phyloP scores from a whole-genome alignment of 2,113 vertebrate genomes.

The Hylia prasina region DNA sequence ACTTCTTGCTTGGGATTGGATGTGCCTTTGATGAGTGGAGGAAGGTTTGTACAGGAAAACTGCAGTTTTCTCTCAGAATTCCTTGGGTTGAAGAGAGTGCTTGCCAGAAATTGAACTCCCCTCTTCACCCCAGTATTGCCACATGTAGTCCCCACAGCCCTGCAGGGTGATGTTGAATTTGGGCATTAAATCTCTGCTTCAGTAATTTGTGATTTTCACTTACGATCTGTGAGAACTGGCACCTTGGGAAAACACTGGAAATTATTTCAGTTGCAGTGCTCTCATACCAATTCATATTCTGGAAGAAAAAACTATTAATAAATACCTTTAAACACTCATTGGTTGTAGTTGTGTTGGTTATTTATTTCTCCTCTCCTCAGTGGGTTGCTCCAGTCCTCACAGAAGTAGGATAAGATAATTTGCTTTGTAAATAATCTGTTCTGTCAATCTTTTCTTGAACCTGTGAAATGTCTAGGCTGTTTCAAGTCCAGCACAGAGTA shows the following conservation, averaged over 20 bases:
- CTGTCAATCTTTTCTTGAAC: background rate
- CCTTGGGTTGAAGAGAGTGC: background rate
- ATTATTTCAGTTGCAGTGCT: background rate
- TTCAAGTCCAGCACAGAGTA: background rate
- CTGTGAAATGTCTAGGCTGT: background rate
- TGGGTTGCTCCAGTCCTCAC: background rate
- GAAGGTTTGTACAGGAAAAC: background rate
- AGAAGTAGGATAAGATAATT: background rate
- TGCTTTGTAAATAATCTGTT: background rate
- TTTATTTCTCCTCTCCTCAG: background rate
- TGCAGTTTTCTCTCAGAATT: background rate
- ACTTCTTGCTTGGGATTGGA: background rate
- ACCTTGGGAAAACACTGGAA: background rate
- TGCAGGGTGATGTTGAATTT: background rate
- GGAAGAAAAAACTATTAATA: background rate
- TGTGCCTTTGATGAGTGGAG: background rate
- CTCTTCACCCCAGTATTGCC: rapidly evolving
- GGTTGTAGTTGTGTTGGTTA: background rate
- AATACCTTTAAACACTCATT: background rate
- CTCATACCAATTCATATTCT: background rate
- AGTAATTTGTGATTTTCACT: background rate
- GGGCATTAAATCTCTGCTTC: background rate
- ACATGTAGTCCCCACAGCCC: background rate
- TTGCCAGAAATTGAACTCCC: background rate
- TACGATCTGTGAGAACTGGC: background rate